Conservation (phyloP, 2,113 vertebrate species). For the Neodon shergylaensis region DNA sequence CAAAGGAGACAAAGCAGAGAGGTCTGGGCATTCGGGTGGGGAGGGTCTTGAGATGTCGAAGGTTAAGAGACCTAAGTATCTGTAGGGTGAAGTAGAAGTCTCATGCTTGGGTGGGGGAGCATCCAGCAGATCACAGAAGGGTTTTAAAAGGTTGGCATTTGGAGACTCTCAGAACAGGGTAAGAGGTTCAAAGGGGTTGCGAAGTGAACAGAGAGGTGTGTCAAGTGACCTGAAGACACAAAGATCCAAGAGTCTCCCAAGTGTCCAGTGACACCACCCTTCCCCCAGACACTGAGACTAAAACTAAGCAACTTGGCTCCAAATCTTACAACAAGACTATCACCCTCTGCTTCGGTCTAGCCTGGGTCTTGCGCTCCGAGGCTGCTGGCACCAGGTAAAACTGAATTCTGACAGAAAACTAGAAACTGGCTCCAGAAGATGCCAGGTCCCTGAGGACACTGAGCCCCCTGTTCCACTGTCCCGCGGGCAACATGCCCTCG, state of each 20-base stretch:
- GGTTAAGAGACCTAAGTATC: background rate
- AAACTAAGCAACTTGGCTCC: slow-evolving; percentile 42
- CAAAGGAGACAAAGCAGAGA: slow-evolving; percentile 32
- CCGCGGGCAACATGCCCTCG: accelerated
- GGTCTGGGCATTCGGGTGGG: background rate
- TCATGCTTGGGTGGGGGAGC: background rate
- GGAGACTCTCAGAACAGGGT: background rate
- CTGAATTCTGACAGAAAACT: background rate
- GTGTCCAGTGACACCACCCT: background rate
- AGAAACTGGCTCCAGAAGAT: background rate
- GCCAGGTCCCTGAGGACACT: background rate
- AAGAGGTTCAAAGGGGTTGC: background rate
- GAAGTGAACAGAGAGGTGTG: background rate
- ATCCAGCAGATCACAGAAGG: background rate
- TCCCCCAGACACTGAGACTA: background rate
- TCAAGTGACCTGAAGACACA: background rate
- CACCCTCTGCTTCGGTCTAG: background rate
- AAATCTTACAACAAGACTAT: background rate
- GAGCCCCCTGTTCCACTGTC: background rate
- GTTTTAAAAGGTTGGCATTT: background rate
- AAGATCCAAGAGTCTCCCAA: slow-evolving; percentile 35
- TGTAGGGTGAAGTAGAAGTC: slow-evolving; percentile 9
- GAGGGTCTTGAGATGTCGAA: background rate
- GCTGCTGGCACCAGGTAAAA: background rate
- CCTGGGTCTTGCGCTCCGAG: background rate